Percentiles rank a stretch among this genome's conserved stretches.
Conservation (phyloP, 2,113 vertebrate genomes). For the Salvelinus sp. region DNA sequence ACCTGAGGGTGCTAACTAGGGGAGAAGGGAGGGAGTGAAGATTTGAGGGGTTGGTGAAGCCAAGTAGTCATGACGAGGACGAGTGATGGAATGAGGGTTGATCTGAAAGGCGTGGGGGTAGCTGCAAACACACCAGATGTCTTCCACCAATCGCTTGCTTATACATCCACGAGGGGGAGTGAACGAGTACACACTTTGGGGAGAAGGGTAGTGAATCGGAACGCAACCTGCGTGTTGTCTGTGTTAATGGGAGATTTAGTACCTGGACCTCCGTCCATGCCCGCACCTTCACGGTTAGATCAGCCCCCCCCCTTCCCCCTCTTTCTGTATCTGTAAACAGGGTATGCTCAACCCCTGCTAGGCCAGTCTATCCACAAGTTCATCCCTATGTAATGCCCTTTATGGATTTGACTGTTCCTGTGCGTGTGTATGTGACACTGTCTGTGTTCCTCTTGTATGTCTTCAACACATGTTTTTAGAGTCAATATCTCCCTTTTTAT, state of each 20-base stretch:
- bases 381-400: conserved; percentile 8
- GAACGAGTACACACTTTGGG: not conserved
- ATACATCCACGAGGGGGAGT: not conserved
- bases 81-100: too few relatives aligned
- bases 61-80: too few relatives aligned
- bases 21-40: not conserved
- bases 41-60: too few relatives aligned
- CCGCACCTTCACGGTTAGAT: not conserved
- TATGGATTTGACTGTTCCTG: conserved; percentile 8
- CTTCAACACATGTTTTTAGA: not conserved
- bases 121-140: too few relatives aligned
- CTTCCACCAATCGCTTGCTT: too few relatives aligned
- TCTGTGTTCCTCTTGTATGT: not conserved
- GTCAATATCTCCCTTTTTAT: conserved; percentile 3
- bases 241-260: not conserved
- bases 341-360: conserved; percentile 6
- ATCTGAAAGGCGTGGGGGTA: too few relatives aligned
- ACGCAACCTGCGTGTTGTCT: not conserved
- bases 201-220: not conserved
- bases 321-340: not conserved
- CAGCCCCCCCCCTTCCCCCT: too few relatives aligned
- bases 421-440: not conserved
- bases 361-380: not conserved
- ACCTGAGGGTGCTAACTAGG: not conserved
- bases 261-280: not conserved